phyloP scores from a whole-genome alignment of 2,797 vertebrate genomes.

The Falco rusticolus region DNA sequence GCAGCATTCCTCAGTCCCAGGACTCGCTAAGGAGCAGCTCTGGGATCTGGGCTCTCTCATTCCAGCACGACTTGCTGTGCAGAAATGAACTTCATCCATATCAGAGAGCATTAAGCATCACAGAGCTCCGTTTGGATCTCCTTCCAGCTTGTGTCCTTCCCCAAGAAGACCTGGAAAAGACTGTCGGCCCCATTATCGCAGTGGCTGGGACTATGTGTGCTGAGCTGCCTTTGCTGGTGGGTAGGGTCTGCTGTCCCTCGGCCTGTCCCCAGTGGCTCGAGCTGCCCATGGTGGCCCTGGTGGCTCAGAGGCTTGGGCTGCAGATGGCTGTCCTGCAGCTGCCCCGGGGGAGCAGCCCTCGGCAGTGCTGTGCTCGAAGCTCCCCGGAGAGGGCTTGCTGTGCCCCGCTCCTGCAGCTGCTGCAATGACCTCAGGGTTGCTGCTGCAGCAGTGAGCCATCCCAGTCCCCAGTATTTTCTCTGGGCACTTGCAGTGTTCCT shows the following conservation, averaged over 20 bases:
- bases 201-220: too few species aligned
- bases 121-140: not conserved
- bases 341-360: not conserved
- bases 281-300: not conserved
- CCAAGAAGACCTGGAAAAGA: not conserved
- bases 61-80: not conserved
- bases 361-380: not conserved
- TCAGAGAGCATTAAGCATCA: not conserved
- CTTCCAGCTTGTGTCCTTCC: not conserved
- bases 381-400: not conserved
- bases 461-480: rapidly evolving
- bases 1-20: rapidly evolving
- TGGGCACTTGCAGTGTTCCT: not conserved
- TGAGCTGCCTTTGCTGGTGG: not conserved
- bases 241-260: not conserved
- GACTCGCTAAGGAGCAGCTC: not conserved
- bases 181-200: rapidly evolving
- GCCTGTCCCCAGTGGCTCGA: rapidly evolving
- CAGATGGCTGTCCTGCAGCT: too few species aligned
- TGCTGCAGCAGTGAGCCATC: not conserved
- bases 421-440: not conserved
- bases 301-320: not conserved
- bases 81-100: not conserved
- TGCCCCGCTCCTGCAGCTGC: not conserved
- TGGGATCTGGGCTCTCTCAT: not conserved